Evolutionary conservation across 92 coral and sea anemone species (phyloP).

Genomic region (Zoanthus gigantus): DNA sequence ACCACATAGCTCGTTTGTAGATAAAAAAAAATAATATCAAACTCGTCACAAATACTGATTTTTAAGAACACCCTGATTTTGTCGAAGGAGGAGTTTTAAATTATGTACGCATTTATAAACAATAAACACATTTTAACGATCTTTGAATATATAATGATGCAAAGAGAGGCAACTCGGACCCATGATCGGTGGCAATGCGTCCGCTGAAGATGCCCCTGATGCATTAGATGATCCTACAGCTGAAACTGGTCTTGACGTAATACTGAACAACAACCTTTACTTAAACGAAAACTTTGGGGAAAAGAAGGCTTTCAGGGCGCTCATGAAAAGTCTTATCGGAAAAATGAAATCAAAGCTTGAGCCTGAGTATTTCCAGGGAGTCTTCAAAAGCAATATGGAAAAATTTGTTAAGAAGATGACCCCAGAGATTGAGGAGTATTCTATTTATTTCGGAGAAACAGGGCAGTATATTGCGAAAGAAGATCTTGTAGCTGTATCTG

Average conservation of each 20-base stretch:
- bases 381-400: slow-evolving; percentile 21
- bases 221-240: slow-evolving; percentile 4
- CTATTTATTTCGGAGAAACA: slow-evolving; percentile 40
- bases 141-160: too few relatives aligned
- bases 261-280: slow-evolving; percentile 41
- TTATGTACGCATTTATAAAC: too few relatives aligned
- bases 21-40: too few relatives aligned
- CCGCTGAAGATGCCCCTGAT: slow-evolving; percentile 50
- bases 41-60: too few relatives aligned
- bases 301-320: not conserved
- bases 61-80: too few relatives aligned
- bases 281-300: not conserved
- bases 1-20: too few relatives aligned
- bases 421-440: not conserved
- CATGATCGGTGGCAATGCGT: slow-evolving; percentile 65
- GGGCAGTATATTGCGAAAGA: not conserved
- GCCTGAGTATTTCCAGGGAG: not conserved
- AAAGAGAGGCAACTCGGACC: not conserved
- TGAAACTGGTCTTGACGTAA: slow-evolving; percentile 37
- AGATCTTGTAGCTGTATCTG: not conserved
- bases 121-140: too few relatives aligned
- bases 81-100: too few relatives aligned
- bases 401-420: not conserved
- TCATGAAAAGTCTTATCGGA: slow-evolving; percentile 16
- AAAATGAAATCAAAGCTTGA: slow-evolving; percentile 17